Conservation (phyloP, 2,113 vertebrate species). For the Pteronura brasiliensis region DNA sequence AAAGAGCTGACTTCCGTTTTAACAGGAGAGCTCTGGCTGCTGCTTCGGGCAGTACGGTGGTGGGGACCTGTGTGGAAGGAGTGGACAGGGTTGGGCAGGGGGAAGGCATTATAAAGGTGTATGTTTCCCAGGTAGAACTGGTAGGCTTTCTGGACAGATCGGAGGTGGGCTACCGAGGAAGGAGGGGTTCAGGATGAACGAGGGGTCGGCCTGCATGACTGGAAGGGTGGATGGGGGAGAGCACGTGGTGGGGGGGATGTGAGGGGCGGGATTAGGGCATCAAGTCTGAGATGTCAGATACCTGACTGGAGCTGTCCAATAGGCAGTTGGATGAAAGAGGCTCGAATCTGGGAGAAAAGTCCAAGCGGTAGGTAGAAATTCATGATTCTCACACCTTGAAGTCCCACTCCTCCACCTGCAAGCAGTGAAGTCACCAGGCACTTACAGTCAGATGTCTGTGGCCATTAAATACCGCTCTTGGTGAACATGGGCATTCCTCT, state of each 20-base stretch:
- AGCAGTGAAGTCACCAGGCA: accelerated
- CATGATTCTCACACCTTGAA: background rate
- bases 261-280: background rate
- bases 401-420: background rate
- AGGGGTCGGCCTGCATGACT: too few species aligned
- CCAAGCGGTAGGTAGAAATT: background rate
- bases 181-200: background rate
- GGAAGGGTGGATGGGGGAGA: background rate
- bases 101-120: background rate
- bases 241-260: accelerated
- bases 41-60: background rate
- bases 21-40: background rate
- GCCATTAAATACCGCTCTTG: background rate
- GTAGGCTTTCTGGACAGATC: background rate
- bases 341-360: background rate
- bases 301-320: background rate
- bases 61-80: background rate
- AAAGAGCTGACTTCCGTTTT: background rate
- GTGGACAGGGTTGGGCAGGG: accelerated
- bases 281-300: background rate
- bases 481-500: background rate
- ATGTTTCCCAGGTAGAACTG: background rate
- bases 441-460: background rate
- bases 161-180: too few species aligned
- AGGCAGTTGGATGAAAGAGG: background rate